Conservation (phyloP, 1,140 invertebrate species). For the Eubasilissa regina region DNA sequence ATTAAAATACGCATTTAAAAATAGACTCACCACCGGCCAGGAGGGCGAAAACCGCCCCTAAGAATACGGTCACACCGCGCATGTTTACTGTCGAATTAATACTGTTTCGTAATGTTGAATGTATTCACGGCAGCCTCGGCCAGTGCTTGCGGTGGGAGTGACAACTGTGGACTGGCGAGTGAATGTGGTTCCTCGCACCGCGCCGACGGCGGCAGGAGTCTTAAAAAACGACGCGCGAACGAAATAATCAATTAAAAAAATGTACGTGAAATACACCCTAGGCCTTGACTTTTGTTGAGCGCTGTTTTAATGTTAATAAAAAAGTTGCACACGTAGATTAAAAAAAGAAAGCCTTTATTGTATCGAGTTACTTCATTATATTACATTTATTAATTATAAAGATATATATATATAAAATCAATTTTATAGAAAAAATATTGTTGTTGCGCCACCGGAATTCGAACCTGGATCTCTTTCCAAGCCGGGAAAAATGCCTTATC, state of each 20-base stretch:
- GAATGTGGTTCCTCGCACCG: background rate
- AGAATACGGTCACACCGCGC: constrained; percentile 39
- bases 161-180: constrained; percentile 32
- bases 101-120: constrained; percentile 3
- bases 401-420: too few relatives aligned
- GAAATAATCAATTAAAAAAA: background rate
- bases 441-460: too few relatives aligned
- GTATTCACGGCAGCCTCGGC: background rate
- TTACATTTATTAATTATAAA: too few relatives aligned
- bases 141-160: constrained; percentile 27
- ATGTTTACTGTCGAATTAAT: constrained; percentile 10
- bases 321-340: too few relatives aligned
- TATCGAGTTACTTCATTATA: too few relatives aligned
- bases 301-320: too few relatives aligned
- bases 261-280: too few relatives aligned
- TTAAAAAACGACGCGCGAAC: constrained; percentile 12
- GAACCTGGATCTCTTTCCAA: too few relatives aligned
- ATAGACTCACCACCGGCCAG: constrained; percentile 29
- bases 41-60: constrained; percentile 41
- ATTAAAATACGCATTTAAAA: background rate
- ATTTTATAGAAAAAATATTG: too few relatives aligned
- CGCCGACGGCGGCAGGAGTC: background rate
- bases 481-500: too few relatives aligned
- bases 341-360: too few relatives aligned
- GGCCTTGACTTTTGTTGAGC: too few relatives aligned